A percentile compares a stretch with the other conserved stretches of the same genome.
These are phyloP conservation scores for Tokudaia tokunoshimensis DNA, from an alignment of 2,797 vertebrate species.

Conservation along the genomic window DNA sequence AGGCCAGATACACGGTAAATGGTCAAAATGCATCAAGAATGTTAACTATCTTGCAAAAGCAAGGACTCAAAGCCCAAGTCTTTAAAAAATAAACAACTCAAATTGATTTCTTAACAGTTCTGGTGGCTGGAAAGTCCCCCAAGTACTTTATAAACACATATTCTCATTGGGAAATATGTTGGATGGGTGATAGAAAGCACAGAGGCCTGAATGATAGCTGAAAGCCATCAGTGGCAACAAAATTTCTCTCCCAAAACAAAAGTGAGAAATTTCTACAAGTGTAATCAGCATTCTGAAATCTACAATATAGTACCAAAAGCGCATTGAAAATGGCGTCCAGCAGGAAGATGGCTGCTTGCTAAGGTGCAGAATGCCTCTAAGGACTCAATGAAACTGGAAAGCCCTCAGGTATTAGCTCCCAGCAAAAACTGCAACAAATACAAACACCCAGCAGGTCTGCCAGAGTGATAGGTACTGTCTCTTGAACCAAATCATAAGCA, in stretches of 20 bases:
- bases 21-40: constrained; percentile 34
- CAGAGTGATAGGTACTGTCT: neutral
- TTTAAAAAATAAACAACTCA: constrained; percentile 9
- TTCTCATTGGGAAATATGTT: neutral
- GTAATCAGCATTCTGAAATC: constrained; percentile 21
- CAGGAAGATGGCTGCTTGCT: neutral
- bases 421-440: neutral
- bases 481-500: neutral
- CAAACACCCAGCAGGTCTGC: neutral
- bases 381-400: neutral
- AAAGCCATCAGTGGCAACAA: neutral
- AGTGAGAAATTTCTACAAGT: neutral
- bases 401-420: neutral
- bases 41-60: constrained; percentile 5
- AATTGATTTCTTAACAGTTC: neutral
- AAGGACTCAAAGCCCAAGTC: neutral
- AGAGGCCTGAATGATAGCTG: neutral
- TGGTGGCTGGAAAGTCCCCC: neutral
- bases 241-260: neutral
- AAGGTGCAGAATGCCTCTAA: neutral
- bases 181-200: neutral
- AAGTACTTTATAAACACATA: neutral
- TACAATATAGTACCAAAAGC: neutral
- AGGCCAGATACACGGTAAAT: constrained; percentile 25
- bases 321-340: neutral